Conservation (phyloP, 53 echinoderm and acorn worm genomes). For the Crossaster papposus region DNA sequence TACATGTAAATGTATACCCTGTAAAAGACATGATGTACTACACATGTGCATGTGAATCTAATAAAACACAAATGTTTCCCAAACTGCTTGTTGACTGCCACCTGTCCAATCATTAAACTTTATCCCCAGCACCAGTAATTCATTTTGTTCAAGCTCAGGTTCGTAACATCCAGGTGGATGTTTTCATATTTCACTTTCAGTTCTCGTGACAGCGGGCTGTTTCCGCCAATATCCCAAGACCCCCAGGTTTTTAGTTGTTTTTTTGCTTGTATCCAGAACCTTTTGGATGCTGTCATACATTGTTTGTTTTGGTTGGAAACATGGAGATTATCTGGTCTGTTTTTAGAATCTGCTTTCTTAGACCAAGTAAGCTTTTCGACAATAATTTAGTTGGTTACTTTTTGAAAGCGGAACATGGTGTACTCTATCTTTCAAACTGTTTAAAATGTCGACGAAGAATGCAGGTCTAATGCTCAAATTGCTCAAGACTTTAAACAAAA, state of each 20-base stretch:
- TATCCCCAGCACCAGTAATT: conserved; percentile 3
- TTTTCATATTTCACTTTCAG: conserved; percentile 10
- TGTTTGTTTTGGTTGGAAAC: conserved; percentile 45
- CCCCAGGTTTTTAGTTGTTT: not conserved
- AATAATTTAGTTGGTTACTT: too few relatives aligned
- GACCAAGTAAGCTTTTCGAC: too few relatives aligned
- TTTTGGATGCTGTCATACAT: conserved; percentile 26
- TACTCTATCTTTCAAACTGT: too few relatives aligned
- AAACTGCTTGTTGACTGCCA: conserved; percentile 12
- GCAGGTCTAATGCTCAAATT: not conserved
- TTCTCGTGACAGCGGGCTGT: conserved; percentile 16
- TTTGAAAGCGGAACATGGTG: too few relatives aligned
- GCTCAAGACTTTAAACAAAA: not conserved
- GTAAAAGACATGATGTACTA: not conserved
- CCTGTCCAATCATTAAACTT: conserved; percentile 31
- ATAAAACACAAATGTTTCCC: not conserved
- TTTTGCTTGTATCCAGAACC: conserved; percentile 35
- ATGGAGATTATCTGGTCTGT: conserved; percentile 7
- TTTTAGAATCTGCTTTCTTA: not conserved
- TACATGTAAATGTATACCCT: not conserved
- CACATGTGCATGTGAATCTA: not conserved
- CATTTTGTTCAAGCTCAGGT: conserved; percentile 1
- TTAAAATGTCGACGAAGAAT: too few relatives aligned
- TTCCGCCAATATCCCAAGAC: conserved; percentile 47
- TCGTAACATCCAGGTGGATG: conserved; percentile 47